Evolutionary conservation across 2,888 invertebrate genomes (phyloP).

Genomic region (Teinopalpus imperialis): DNA sequence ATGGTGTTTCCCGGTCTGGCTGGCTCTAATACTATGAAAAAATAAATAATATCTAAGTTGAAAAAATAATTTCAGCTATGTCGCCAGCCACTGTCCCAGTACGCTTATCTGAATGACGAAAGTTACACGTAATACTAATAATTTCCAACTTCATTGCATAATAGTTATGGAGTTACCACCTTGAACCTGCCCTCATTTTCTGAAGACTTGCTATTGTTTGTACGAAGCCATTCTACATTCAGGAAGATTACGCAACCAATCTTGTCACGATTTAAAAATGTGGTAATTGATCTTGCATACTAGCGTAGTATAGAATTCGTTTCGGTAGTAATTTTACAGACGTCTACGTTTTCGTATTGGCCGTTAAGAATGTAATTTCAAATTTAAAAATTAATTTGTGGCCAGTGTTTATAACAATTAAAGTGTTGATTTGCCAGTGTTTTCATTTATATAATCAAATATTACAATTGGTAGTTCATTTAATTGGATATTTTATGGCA

Average conservation of each 20-base stretch:
- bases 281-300: conserved; percentile 6
- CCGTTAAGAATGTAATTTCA: too few relatives aligned
- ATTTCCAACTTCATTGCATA: too few relatives aligned
- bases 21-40: too few relatives aligned
- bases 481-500: conserved; percentile 53
- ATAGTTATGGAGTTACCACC: too few relatives aligned
- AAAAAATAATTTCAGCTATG: too few relatives aligned
- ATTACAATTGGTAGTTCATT: neutral
- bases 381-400: neutral
- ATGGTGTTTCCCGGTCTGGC: too few relatives aligned
- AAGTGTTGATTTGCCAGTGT: neutral
- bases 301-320: neutral
- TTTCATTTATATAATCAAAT: neutral
- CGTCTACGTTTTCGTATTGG: too few relatives aligned
- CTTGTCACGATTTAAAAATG: conserved; percentile 35
- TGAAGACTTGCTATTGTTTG: neutral
- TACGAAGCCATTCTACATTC: neutral
- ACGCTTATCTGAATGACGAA: too few relatives aligned
- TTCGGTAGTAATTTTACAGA: neutral
- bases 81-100: too few relatives aligned
- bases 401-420: neutral
- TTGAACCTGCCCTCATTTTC: conserved; percentile 1
- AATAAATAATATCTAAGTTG: too few relatives aligned
- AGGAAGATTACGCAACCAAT: conserved; percentile 39
- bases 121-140: too few relatives aligned